phyloP scores from a whole-genome alignment of 2,797 vertebrate species.

The Diceros bicornis region DNA sequence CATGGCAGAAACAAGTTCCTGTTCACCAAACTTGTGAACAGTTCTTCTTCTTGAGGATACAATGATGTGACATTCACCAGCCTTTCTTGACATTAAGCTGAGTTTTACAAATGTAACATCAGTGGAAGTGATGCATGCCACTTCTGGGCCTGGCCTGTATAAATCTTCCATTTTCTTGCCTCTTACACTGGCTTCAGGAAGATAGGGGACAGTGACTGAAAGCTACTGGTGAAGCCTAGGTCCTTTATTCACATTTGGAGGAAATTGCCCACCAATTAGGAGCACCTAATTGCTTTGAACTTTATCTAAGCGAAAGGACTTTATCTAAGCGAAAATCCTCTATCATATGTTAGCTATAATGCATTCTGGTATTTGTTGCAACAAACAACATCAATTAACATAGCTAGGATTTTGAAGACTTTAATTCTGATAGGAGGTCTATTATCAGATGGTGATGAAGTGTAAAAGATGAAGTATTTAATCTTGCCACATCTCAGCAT shows the following conservation, averaged over 20 bases:
- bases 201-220: not conserved
- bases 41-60: not conserved
- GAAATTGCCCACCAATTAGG: not conserved
- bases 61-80: not conserved
- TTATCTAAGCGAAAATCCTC: not conserved
- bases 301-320: no score
- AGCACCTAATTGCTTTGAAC: not conserved
- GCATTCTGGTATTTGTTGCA: not conserved
- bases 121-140: not conserved
- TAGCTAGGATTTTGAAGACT: not conserved
- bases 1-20: not conserved
- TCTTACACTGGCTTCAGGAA: not conserved
- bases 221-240: not conserved
- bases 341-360: not conserved
- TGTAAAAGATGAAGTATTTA: constrained; percentile 20
- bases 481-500: constrained; percentile 8
- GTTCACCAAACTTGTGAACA: not conserved
- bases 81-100: not conserved
- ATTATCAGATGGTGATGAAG: not conserved
- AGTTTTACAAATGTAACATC: not conserved
- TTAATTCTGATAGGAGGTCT: not conserved
- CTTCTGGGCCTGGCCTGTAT: not conserved
- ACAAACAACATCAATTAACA: not conserved
- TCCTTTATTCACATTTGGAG: not conserved
- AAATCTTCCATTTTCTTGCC: not conserved